Percentiles rank a stretch among this genome's conserved stretches.
Conservation (phyloP, 2,797 vertebrate genomes). For the Sebastiscus tertius region DNA sequence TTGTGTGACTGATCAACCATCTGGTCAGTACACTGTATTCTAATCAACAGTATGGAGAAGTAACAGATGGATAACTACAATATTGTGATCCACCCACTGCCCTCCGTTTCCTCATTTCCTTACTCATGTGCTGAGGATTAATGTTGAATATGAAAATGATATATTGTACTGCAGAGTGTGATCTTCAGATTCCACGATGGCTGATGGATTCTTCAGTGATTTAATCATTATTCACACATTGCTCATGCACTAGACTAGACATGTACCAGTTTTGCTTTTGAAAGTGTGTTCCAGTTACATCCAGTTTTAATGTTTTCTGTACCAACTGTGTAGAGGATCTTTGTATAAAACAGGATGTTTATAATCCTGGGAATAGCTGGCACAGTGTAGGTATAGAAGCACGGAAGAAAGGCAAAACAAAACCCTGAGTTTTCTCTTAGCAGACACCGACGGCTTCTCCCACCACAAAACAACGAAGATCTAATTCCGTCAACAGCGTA, state of each 20-base stretch:
- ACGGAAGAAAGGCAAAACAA: conserved; percentile 21
- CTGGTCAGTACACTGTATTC: conserved; percentile 34
- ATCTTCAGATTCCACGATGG: background rate
- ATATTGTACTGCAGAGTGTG: background rate
- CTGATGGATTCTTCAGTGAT: background rate
- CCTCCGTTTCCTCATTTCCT: background rate
- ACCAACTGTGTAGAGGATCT: background rate
- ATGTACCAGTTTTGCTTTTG: background rate
- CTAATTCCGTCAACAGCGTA: conserved; percentile 78
- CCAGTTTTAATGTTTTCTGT: background rate
- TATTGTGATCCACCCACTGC: background rate
- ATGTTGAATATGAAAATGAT: background rate
- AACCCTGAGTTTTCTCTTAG: conserved; percentile 80
- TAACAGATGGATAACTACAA: conserved; percentile 27
- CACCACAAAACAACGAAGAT: conserved; percentile 70
- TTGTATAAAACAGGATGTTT: background rate
- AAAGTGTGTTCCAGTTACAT: background rate
- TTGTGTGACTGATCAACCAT: conserved; percentile 39
- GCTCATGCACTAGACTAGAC: background rate
- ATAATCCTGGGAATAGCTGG: background rate
- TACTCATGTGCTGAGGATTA: background rate
- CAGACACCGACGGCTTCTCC: conserved; percentile 72
- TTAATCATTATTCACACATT: background rate
- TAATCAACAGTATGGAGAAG: conserved; percentile 18
- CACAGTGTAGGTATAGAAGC: background rate